Conservation (phyloP, 2,797 vertebrate genomes). For the Scolopax rusticola region DNA sequence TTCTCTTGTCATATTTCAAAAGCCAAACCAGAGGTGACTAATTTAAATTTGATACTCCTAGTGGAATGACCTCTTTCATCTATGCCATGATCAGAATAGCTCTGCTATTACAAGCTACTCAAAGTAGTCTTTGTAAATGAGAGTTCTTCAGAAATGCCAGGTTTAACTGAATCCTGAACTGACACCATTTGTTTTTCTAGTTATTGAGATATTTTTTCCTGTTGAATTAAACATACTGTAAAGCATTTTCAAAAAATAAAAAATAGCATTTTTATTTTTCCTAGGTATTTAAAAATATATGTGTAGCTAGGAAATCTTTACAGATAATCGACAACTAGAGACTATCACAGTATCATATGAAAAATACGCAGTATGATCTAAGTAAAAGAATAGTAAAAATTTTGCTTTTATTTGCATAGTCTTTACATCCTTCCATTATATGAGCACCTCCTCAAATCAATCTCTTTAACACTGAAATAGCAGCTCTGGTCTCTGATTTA, state of each 20-base stretch:
- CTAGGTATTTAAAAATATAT: background rate
- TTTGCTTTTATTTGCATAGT: background rate
- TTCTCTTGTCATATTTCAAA: slow-evolving; percentile 49
- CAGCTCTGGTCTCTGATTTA: background rate
- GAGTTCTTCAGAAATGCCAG: background rate
- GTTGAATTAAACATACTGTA: background rate
- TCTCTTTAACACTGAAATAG: background rate
- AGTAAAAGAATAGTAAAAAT: background rate
- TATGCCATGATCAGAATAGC: background rate
- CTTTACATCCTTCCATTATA: background rate
- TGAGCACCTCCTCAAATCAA: background rate
- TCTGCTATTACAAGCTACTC: slow-evolving; percentile 49
- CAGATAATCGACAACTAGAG: background rate
- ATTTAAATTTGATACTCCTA: slow-evolving; percentile 56
- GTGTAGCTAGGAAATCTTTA: background rate
- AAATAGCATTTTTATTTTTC: background rate
- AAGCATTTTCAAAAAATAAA: background rate
- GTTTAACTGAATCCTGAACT: background rate
- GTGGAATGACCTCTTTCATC: slow-evolving; percentile 51
- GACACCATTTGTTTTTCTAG: background rate
- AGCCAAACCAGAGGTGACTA: slow-evolving; percentile 46
- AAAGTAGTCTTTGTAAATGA: background rate
- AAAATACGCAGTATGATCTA: accelerated
- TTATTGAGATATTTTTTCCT: background rate
- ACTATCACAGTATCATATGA: background rate